Conservation (phyloP, 2,797 vertebrate genomes). For the Microhierax caerulescens region DNA sequence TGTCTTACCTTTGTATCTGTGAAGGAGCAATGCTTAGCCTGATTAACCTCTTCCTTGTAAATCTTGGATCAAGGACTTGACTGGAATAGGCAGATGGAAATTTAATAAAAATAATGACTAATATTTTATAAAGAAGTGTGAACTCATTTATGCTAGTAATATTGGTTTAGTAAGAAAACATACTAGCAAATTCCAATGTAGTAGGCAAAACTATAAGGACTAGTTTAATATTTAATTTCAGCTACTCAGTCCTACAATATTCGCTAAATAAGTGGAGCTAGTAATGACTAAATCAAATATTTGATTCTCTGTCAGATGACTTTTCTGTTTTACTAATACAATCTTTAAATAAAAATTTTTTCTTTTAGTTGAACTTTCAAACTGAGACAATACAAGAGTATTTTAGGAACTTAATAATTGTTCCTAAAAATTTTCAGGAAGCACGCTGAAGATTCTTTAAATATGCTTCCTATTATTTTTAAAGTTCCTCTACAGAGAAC, state of each 20-base stretch:
- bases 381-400: background rate
- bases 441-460: background rate
- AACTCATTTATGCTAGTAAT: background rate
- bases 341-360: background rate
- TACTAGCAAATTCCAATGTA: background rate
- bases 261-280: background rate
- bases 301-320: background rate
- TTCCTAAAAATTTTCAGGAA: background rate
- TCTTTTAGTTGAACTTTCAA: background rate
- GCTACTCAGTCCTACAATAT: background rate
- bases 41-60: background rate
- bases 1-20: background rate
- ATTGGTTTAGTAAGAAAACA: background rate
- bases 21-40: background rate
- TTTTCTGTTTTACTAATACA: background rate
- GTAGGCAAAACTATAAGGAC: background rate
- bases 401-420: background rate
- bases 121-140: background rate
- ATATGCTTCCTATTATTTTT: background rate
- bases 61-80: background rate
- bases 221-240: background rate
- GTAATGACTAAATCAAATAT: background rate
- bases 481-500: background rate
- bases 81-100: background rate
- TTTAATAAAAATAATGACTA: background rate